Percentiles rank a stretch among this genome's conserved stretches.
These are phyloP conservation scores for Crenichthys baileyi DNA, from an alignment of 2,797 vertebrate genomes.

Conservation along the genomic window DNA sequence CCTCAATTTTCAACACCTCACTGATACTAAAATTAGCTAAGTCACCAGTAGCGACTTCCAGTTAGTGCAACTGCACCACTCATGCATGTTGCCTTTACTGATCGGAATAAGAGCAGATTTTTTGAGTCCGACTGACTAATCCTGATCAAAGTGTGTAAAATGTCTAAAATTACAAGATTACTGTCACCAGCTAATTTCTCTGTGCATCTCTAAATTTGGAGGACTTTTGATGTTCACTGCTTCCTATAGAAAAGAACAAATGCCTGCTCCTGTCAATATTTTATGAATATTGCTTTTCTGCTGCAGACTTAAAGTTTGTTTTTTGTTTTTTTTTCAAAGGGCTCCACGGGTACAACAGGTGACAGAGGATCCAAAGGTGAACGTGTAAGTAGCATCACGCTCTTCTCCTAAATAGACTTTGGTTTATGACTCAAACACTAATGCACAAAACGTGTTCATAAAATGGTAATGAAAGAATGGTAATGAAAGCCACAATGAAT, in stretches of 20 bases:
- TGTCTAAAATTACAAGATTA: not conserved
- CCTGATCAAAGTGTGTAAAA: too few relatives aligned
- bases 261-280: constrained; percentile 5
- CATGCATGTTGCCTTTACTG: not conserved
- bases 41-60: not conserved
- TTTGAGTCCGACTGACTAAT: not conserved
- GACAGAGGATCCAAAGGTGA: constrained; percentile 99
- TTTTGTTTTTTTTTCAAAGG: constrained; percentile 75
- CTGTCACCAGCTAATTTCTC: not conserved
- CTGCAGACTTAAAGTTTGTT: constrained; percentile 18
- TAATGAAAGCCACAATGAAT: constrained; percentile 54
- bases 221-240: constrained; percentile 10
- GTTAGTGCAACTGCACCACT: not conserved
- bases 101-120: too few relatives aligned
- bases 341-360: constrained; percentile 86
- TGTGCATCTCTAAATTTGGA: constrained; percentile 1
- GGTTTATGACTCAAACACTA: constrained; percentile 36
- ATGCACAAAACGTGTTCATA: constrained; percentile 44
- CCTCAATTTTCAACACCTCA: not conserved
- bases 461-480: constrained; percentile 60
- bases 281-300: not conserved
- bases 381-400: constrained; percentile 82
- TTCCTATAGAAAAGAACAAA: constrained; percentile 12
- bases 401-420: constrained; percentile 35
- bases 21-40: not conserved